A percentile compares a stretch with the other conserved stretches of the same genome.
Evolutionary conservation across 2,888 invertebrate species (phyloP).

Genomic region (Elgonia sp.): DNA sequence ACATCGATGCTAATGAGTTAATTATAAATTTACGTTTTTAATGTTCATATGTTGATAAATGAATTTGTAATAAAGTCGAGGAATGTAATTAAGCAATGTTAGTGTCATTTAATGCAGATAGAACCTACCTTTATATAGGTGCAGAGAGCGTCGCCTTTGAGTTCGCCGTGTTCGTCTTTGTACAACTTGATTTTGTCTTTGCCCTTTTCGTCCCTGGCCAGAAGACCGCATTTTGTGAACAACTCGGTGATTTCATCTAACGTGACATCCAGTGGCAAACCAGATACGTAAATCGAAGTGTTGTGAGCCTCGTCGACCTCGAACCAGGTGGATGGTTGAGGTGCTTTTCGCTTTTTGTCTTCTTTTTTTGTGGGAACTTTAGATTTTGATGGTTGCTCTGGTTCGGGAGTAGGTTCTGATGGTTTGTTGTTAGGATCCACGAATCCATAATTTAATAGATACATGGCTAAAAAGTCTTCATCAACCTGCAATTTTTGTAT

Average conservation of each 20-base stretch:
- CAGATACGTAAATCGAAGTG: slow-evolving; percentile 98
- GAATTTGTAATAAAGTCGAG: slow-evolving; percentile 49
- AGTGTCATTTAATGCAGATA: slow-evolving; percentile 23
- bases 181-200: slow-evolving; percentile 97
- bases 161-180: slow-evolving; percentile 92
- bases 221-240: slow-evolving; percentile 98
- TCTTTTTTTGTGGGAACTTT: slow-evolving; percentile 83
- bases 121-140: slow-evolving; percentile 95
- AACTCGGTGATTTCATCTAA: slow-evolving; percentile 96
- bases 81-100: slow-evolving; percentile 37
- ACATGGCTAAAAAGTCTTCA: slow-evolving; percentile 97
- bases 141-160: slow-evolving; percentile 98
- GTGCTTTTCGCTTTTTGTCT: slow-evolving; percentile 87
- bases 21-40: slow-evolving; percentile 24
- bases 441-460: slow-evolving; percentile 98
- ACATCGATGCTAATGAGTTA: slow-evolving; percentile 36
- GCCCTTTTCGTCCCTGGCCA: slow-evolving; percentile 94
- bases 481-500: slow-evolving; percentile 90
- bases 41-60: slow-evolving; percentile 45
- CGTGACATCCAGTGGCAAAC: slow-evolving; percentile 95
- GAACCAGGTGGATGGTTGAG: slow-evolving; percentile 94
- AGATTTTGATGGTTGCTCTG: slow-evolving; percentile 86
- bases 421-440: slow-evolving; percentile 88
- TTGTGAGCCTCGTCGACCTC: slow-evolving; percentile 95
- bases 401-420: slow-evolving; percentile 84